These are phyloP conservation scores for Epistrophe grossulariae DNA, from an alignment of 2,888 invertebrate genomes.

Conservation along the genomic window DNA sequence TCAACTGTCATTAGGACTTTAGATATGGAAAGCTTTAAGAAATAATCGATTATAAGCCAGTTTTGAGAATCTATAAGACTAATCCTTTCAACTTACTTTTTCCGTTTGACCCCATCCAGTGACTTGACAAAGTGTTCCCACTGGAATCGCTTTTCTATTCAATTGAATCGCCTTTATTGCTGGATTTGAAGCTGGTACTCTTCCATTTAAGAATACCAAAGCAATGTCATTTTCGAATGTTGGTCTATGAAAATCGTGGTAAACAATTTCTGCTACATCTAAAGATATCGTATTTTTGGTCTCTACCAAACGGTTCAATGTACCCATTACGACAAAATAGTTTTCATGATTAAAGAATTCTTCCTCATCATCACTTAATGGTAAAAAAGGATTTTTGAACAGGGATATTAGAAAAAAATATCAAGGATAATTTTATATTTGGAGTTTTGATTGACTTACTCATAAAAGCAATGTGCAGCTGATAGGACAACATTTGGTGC, in stretches of 20 bases:
- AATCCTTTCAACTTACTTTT: slow-evolving; percentile 73
- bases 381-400: too few species aligned
- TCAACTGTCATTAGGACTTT: slow-evolving; percentile 79
- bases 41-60: neutral
- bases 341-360: slow-evolving; percentile 48
- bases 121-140: slow-evolving; percentile 79
- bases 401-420: too few species aligned
- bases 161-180: slow-evolving; percentile 79
- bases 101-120: slow-evolving; percentile 82
- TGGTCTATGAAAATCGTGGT: slow-evolving; percentile 76
- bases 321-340: slow-evolving; percentile 81
- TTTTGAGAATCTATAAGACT: neutral
- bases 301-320: slow-evolving; percentile 79
- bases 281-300: slow-evolving; percentile 78
- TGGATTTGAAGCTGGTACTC: slow-evolving; percentile 80
- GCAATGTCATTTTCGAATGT: slow-evolving; percentile 80
- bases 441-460: slow-evolving; percentile 78
- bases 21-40: slow-evolving; percentile 40
- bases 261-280: slow-evolving; percentile 77
- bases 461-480: slow-evolving; percentile 82
- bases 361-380: neutral
- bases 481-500: slow-evolving; percentile 78
- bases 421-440: too few species aligned
- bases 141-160: slow-evolving; percentile 58
- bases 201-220: slow-evolving; percentile 78